Conservation (phyloP, 2,113 vertebrate genomes). For the Rana temporaria region DNA sequence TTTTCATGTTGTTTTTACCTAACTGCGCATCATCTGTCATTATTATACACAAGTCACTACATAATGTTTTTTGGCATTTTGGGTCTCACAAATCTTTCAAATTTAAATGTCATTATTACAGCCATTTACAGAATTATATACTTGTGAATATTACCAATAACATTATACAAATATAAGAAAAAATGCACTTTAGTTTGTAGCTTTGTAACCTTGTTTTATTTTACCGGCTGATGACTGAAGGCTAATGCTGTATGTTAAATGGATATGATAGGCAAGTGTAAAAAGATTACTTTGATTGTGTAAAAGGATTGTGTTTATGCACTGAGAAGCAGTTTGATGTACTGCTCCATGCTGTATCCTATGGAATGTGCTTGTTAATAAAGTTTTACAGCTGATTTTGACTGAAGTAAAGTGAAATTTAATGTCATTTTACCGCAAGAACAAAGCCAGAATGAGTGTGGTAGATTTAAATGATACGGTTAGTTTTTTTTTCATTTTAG, state of each 20-base stretch:
- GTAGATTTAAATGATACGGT: not conserved
- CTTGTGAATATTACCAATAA: not conserved
- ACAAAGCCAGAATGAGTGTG: not conserved
- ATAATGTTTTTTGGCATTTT: no score
- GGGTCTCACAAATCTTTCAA: no score
- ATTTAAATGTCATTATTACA: no score
- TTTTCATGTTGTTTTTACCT: no score
- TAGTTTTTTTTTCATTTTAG: no score
- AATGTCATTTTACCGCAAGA: not conserved
- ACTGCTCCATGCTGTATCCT: not conserved
- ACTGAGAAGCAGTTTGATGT: slow-evolving; percentile 19
- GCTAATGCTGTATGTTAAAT: not conserved
- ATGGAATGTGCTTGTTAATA: not conserved
- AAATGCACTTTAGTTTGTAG: slow-evolving; percentile 30
- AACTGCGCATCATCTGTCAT: no score
- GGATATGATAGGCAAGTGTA: not conserved
- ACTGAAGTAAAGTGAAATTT: not conserved
- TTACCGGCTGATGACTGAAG: not conserved
- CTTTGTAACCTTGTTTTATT: not conserved
- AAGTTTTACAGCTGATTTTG: slow-evolving; percentile 7
- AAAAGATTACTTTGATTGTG: no score
- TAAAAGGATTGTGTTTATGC: slow-evolving; percentile 2
- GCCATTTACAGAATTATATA: not conserved
- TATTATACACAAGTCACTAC: no score
- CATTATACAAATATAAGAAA: not conserved